A percentile compares a stretch with the other conserved stretches of the same genome.
Conservation (phyloP, 1,140 invertebrate species). For the Carcinoscorpius rotundicauda region DNA sequence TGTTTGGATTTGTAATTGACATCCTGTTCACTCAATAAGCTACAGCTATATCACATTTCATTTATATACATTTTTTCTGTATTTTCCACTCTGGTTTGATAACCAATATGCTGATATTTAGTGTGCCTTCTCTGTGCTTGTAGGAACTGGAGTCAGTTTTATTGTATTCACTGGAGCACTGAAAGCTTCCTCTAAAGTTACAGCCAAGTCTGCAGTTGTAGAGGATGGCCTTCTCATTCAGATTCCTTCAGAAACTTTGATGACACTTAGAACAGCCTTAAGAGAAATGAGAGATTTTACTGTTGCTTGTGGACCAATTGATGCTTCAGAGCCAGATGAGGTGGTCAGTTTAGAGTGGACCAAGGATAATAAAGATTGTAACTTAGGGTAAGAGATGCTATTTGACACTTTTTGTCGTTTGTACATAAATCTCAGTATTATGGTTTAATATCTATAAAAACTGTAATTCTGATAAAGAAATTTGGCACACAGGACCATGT, state of each 20-base stretch:
- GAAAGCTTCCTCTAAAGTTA: slow-evolving; percentile 62
- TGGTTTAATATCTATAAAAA: no score
- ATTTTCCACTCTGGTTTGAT: no score
- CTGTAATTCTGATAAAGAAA: no score
- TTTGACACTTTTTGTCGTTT: slow-evolving; percentile 4
- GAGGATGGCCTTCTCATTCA: slow-evolving; percentile 65
- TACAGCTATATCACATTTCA: no score
- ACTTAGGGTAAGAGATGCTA: slow-evolving; percentile 51
- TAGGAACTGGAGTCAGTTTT: slow-evolving; percentile 77
- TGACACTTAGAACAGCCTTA: slow-evolving; percentile 54
- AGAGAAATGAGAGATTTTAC: slow-evolving; percentile 63
- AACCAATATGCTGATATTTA: no score
- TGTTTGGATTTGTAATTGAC: no score
- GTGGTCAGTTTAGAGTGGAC: slow-evolving; percentile 63
- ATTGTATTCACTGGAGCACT: slow-evolving; percentile 78
- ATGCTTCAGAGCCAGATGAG: slow-evolving; percentile 50
- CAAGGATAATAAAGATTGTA: slow-evolving; percentile 61
- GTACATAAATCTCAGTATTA: not conserved
- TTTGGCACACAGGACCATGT: no score
- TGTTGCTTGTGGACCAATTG: slow-evolving; percentile 55
- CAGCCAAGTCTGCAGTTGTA: slow-evolving; percentile 73
- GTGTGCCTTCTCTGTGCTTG: slow-evolving; percentile 18
- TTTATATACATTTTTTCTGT: no score
- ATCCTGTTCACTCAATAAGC: no score
- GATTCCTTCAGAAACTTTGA: slow-evolving; percentile 65